A percentile compares a stretch with the other conserved stretches of the same genome.
Evolutionary conservation across 2,113 vertebrate species (phyloP).

Genomic region (Nematolebias whitei): DNA sequence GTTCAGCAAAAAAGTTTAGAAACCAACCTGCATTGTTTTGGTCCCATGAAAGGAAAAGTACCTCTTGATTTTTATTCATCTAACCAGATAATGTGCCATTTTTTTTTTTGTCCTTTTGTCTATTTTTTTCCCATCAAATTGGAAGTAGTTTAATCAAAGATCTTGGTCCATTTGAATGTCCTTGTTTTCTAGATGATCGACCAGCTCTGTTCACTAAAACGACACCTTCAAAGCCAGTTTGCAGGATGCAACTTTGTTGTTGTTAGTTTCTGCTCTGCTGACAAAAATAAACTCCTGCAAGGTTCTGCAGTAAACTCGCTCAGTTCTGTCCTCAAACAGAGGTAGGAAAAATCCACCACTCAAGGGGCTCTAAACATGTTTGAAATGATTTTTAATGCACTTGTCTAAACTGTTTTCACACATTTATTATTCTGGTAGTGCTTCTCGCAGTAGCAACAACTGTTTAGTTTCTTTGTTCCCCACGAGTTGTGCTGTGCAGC

Average conservation of each 20-base stretch:
- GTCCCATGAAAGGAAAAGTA: conserved; percentile 19
- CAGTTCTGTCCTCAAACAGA: conserved; percentile 5
- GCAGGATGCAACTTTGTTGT: too few species aligned
- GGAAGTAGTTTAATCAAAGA: not conserved
- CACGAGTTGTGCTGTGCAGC: too few species aligned
- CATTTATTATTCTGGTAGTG: not conserved
- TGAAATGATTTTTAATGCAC: not conserved
- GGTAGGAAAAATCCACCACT: conserved; percentile 1
- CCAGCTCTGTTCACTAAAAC: too few species aligned
- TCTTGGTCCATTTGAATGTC: too few species aligned
- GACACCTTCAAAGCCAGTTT: too few species aligned
- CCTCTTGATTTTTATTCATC: not conserved
- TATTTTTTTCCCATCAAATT: not conserved
- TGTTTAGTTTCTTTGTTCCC: too few species aligned
- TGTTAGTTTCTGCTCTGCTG: not conserved
- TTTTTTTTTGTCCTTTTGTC: not conserved
- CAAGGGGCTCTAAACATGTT: conserved; percentile 8
- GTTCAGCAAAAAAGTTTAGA: conserved; percentile 33
- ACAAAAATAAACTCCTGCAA: too few species aligned
- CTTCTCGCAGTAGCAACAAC: too few species aligned
- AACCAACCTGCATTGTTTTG: conserved; percentile 27
- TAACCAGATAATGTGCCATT: conserved; percentile 11
- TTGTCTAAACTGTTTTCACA: too few species aligned
- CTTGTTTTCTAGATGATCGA: too few species aligned
- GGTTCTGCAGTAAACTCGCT: not conserved